These are phyloP conservation scores for Xerus inauris DNA, from an alignment of 2,113 vertebrate species.

Conservation along the genomic window DNA sequence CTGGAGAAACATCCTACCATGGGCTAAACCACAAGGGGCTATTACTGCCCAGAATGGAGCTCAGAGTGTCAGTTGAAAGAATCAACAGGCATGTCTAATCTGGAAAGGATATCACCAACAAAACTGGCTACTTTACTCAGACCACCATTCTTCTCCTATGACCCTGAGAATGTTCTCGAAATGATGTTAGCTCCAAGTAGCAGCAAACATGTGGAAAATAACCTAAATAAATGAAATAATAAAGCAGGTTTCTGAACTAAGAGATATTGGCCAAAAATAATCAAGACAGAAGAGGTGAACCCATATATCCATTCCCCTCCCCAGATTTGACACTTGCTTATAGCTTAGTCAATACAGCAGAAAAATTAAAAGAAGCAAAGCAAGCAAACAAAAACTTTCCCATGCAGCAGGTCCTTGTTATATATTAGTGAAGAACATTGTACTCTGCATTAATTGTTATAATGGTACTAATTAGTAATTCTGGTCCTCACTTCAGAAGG, in stretches of 20 bases:
- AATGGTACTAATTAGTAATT: conserved; percentile 82
- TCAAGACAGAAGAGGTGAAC: neutral
- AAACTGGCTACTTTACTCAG: neutral
- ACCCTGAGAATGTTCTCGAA: neutral
- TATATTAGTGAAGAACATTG: conserved; percentile 79
- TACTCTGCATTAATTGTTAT: conserved; percentile 79
- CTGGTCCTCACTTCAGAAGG: conserved; percentile 82
- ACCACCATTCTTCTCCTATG: neutral
- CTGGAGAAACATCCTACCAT: neutral
- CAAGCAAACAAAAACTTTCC: neutral
- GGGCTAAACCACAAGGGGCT: neutral
- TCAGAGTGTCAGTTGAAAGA: neutral
- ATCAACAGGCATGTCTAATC: neutral
- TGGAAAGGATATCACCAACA: neutral
- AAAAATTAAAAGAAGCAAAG: conserved; percentile 47
- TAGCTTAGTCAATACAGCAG: conserved; percentile 50
- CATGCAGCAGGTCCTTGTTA: conserved; percentile 67
- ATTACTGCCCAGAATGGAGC: neutral
- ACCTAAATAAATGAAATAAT: neutral
- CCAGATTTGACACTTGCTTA: conserved; percentile 34
- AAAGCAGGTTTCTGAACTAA: neutral
- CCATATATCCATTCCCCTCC: neutral
- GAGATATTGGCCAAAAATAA: neutral
- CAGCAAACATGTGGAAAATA: neutral
- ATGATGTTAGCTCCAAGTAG: neutral